Evolutionary conservation across 2,797 vertebrate genomes (phyloP).

Genomic region (Urocyon cinereoargenteus): DNA sequence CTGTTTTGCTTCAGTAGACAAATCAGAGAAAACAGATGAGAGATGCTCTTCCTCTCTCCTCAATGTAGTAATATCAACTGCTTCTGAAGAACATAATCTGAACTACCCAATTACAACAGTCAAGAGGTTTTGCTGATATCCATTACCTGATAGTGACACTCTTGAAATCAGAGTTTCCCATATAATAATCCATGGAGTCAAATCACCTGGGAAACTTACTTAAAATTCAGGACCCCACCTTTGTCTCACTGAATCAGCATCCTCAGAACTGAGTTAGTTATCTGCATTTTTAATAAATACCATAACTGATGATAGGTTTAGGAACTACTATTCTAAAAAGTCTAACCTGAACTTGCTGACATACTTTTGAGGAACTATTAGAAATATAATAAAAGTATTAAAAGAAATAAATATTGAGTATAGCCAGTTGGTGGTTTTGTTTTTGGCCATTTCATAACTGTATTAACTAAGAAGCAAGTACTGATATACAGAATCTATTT

Average conservation of each 20-base stretch:
- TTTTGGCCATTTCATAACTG: not conserved
- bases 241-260: not conserved
- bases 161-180: not conserved
- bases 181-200: not conserved
- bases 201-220: not conserved
- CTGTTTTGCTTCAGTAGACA: not conserved
- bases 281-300: not conserved
- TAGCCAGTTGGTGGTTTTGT: not conserved
- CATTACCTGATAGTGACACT: not conserved
- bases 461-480: slow-evolving; percentile 16
- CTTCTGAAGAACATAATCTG: not conserved
- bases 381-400: slow-evolving; percentile 5
- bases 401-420: not conserved
- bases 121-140: not conserved
- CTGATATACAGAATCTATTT: not conserved
- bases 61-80: not conserved
- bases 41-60: not conserved
- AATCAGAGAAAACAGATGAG: not conserved
- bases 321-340: not conserved
- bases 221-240: not conserved
- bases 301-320: not conserved
- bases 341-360: not conserved
- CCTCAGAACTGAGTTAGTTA: not conserved
- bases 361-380: not conserved
- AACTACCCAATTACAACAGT: not conserved